These are phyloP conservation scores for Buphagus erythrorhynchus DNA, from an alignment of 2,797 vertebrate genomes.

Conservation along the genomic window DNA sequence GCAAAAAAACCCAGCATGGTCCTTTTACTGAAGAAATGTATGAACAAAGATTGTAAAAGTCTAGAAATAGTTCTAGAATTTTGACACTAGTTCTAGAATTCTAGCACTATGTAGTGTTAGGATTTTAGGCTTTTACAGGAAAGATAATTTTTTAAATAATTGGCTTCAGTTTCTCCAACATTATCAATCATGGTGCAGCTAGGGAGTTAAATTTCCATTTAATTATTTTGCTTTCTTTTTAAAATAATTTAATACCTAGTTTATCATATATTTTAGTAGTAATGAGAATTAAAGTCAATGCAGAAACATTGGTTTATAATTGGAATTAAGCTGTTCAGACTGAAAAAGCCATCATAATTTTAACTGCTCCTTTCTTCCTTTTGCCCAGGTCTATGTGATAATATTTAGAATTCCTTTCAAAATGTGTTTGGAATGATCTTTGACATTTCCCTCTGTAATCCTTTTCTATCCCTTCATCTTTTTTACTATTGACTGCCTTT, in stretches of 20 bases:
- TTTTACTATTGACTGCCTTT: neutral
- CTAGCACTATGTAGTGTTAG: neutral
- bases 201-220: neutral
- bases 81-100: neutral
- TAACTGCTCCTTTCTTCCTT: neutral
- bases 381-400: neutral
- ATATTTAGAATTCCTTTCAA: conserved; percentile 3
- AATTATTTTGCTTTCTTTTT: neutral
- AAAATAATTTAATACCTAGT: neutral
- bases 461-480: neutral
- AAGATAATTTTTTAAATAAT: neutral
- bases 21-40: neutral
- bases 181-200: neutral
- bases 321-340: neutral
- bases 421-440: neutral
- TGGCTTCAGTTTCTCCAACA: neutral
- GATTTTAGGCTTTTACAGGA: neutral
- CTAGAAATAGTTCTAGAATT: neutral
- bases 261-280: neutral
- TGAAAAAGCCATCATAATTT: neutral
- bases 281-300: neutral
- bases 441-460: neutral
- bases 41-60: neutral
- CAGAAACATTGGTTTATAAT: neutral
- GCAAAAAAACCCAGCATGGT: neutral